phyloP scores from a whole-genome alignment of 2,888 invertebrate species.

The Pogonocherus hispidulus region DNA sequence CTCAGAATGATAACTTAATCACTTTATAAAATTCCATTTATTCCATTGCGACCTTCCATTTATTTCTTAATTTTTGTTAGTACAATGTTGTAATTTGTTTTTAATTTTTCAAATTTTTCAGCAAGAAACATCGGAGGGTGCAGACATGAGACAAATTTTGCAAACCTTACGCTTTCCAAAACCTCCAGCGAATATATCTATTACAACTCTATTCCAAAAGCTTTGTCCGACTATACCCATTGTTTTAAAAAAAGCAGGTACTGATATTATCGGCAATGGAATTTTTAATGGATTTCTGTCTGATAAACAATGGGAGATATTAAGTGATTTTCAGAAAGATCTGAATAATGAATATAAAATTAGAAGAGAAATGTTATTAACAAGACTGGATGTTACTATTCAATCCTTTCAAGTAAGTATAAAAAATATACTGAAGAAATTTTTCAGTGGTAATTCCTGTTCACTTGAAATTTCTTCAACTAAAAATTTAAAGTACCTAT shows the following conservation, averaged over 20 bases:
- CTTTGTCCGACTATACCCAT: slow-evolving; percentile 79
- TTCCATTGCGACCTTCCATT: too few relatives aligned
- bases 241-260: slow-evolving; percentile 73
- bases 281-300: slow-evolving; percentile 80
- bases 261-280: slow-evolving; percentile 80
- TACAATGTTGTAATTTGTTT: too few relatives aligned
- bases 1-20: too few relatives aligned
- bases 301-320: slow-evolving; percentile 85
- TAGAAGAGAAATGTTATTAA: slow-evolving; percentile 88
- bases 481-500: too few relatives aligned
- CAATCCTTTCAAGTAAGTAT: slow-evolving; percentile 89
- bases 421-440: not conserved
- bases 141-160: slow-evolving; percentile 83
- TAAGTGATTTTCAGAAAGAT: slow-evolving; percentile 79
- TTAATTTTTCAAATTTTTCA: too few relatives aligned
- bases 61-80: too few relatives aligned
- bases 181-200: slow-evolving; percentile 87
- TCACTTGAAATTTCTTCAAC: too few relatives aligned
- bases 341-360: slow-evolving; percentile 87
- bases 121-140: slow-evolving; percentile 88
- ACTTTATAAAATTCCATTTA: too few relatives aligned
- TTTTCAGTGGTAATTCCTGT: too few relatives aligned
- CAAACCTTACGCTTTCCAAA: slow-evolving; percentile 86
- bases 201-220: slow-evolving; percentile 83
- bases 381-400: slow-evolving; percentile 94